Conservation (phyloP, 1,140 invertebrate species). For the Leptinotarsa lineolata region DNA sequence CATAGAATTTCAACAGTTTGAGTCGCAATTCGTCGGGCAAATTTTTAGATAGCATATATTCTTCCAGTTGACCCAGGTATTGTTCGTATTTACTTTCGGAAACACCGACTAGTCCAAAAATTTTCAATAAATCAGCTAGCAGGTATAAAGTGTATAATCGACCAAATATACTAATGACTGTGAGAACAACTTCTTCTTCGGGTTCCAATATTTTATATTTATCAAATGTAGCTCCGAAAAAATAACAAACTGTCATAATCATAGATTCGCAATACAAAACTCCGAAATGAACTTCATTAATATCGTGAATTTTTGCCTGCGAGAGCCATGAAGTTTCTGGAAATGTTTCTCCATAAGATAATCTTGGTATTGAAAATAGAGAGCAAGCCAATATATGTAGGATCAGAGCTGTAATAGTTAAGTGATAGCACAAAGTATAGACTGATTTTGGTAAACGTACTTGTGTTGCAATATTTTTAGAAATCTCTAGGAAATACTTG, state of each 20-base stretch:
- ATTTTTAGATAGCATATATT: conserved; percentile 34
- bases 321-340: conserved; percentile 21
- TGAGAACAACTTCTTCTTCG: conserved; percentile 24
- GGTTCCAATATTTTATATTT: background rate
- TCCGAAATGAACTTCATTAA: background rate
- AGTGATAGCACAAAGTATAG: conserved; percentile 17
- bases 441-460: background rate
- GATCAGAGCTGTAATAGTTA: conserved; percentile 14
- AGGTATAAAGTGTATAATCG: conserved; percentile 35
- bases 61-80: conserved; percentile 30
- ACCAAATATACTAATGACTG: conserved; percentile 25
- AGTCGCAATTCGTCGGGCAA: conserved; percentile 26
- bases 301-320: background rate
- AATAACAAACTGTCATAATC: conserved; percentile 24
- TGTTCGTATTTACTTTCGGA: conserved; percentile 39
- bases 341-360: conserved; percentile 11
- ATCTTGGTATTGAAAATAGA: conserved; percentile 26
- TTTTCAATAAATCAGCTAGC: conserved; percentile 29
- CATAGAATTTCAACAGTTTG: conserved; percentile 30
- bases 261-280: conserved; percentile 28
- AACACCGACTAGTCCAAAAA: conserved; percentile 34
- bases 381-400: conserved; percentile 26
- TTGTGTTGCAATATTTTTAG: background rate
- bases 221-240: conserved; percentile 26
- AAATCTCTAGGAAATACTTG: conserved; percentile 25